Evolutionary conservation across 2,888 invertebrate genomes (phyloP).

Genomic region (Emesis furor): DNA sequence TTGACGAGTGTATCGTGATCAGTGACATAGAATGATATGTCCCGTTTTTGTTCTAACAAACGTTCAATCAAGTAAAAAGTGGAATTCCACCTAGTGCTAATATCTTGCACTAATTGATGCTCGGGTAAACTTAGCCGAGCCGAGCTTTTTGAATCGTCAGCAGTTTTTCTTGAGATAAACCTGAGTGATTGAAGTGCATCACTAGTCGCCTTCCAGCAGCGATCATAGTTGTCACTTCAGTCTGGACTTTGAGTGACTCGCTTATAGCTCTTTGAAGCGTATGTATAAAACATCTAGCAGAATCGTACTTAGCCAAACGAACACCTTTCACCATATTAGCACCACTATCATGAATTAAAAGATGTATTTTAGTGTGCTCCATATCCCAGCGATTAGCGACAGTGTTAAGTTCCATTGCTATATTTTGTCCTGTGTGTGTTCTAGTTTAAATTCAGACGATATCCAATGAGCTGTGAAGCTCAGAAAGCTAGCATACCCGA

Average conservation of each 20-base stretch:
- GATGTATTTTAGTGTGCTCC: conserved; percentile 73
- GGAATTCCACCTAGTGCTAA: too few relatives aligned
- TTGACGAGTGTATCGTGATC: conserved; percentile 44
- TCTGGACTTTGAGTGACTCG: conserved; percentile 73
- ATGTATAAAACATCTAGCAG: conserved; percentile 76
- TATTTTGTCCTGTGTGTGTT: conserved; percentile 75
- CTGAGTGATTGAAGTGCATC: conserved; percentile 65
- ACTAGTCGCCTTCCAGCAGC: conserved; percentile 75
- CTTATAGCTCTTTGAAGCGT: conserved; percentile 71
- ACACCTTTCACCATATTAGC: conserved; percentile 76
- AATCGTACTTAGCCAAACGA: conserved; percentile 72
- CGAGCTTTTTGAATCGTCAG: too few relatives aligned
- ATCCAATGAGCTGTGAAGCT: conserved; percentile 74
- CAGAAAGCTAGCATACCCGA: conserved; percentile 33
- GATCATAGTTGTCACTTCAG: conserved; percentile 71
- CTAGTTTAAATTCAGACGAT: conserved; percentile 66
- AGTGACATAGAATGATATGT: conserved; percentile 65
- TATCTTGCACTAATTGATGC: too few relatives aligned
- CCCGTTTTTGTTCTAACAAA: too few relatives aligned
- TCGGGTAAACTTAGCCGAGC: too few relatives aligned
- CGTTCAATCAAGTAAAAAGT: too few relatives aligned
- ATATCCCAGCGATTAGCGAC: conserved; percentile 76
- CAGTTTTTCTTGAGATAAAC: conserved; percentile 53
- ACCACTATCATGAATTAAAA: conserved; percentile 76
- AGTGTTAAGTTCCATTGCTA: conserved; percentile 75